Base-by-base conservation (phyloP, 2,113 vertebrate species). In the Hypomesus transpacificus region DNA sequence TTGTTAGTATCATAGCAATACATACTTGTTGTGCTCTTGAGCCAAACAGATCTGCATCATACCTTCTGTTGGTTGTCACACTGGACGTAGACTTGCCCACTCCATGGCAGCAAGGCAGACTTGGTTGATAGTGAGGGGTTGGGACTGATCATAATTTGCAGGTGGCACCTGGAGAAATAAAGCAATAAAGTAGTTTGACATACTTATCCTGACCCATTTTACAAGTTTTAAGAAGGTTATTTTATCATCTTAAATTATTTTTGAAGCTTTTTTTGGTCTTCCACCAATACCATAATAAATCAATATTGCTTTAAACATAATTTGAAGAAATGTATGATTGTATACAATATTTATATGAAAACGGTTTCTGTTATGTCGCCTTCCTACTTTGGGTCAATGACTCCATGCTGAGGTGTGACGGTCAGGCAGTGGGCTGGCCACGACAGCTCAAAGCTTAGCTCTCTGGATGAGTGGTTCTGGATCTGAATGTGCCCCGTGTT, bases 351-450 rank as follows among this genome's bases (percentile, higher is more conserved):
- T 26, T 26, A 26, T 2, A 26, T 26, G 24, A 34, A 34, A 34
- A 34, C 31, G 7, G 7, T 34, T 34, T 26, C 24, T 34, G 31
- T 34, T 34, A 34, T 34, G 31, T 34, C 61, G 24, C 24, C 58
- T 62, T 85, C 94, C 89, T 93, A 98, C 97, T 93, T 80, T 61
- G 96, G 93, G 53, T 94, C 89, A 1, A 98, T 83, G 69, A 85
- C 70, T 77, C 97, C 97, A 58, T 94, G 94, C 39, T 98, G 95
- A 22, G 97, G 97, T 4, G 95, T 98, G 83, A 99, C 85, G 20
- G 94, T 98, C 63, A 99, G 93, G 75, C 95, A 98, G 80, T 97
- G 96, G 64, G 95, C 95, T 2, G 97, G 96, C 96, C 96, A 99
- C 1, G 94, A 96, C 52, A 99, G 82, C 65, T 98, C 95, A 91